A percentile compares a stretch with the other conserved stretches of the same genome.
These are phyloP conservation scores for Acanthurus leucopareius DNA, from an alignment of 2,797 vertebrate genomes.

Conservation along the genomic window DNA sequence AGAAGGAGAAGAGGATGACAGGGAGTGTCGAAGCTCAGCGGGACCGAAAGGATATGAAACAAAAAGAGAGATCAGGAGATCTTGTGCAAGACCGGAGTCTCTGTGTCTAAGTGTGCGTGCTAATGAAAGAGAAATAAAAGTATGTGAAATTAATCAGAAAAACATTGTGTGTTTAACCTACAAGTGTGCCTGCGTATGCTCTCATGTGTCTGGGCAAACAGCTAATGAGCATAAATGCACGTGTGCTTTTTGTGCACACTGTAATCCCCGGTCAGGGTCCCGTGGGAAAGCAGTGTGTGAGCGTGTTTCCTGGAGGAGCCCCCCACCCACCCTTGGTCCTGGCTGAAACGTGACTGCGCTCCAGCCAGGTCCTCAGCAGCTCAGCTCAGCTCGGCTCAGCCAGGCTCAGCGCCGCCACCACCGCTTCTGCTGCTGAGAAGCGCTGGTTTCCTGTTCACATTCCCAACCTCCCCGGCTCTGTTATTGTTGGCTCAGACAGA, in stretches of 20 bases:
- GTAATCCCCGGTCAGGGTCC: conserved; percentile 36
- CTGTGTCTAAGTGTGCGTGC: background rate
- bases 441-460: conserved; percentile 78
- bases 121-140: conserved; percentile 8
- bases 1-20: conserved; percentile 27
- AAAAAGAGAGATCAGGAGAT: background rate
- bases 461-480: conserved; percentile 73
- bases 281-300: conserved; percentile 50
- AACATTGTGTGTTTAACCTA: background rate
- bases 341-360: conserved; percentile 49
- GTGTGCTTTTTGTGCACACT: conserved; percentile 5
- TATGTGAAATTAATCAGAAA: conserved; percentile 16
- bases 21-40: conserved; percentile 29
- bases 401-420: conserved; percentile 39
- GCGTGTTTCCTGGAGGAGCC: conserved; percentile 47
- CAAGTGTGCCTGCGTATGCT: background rate
- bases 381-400: conserved; percentile 42
- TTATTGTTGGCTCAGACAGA: conserved; percentile 76
- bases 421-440: conserved; percentile 60
- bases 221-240: conserved; percentile 4
- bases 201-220: conserved; percentile 6
- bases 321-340: background rate
- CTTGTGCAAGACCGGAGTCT: background rate
- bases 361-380: conserved; percentile 48
- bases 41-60: conserved; percentile 12